These are phyloP conservation scores for Erethizon dorsatum DNA, from an alignment of 2,797 vertebrate species.

Conservation along the genomic window DNA sequence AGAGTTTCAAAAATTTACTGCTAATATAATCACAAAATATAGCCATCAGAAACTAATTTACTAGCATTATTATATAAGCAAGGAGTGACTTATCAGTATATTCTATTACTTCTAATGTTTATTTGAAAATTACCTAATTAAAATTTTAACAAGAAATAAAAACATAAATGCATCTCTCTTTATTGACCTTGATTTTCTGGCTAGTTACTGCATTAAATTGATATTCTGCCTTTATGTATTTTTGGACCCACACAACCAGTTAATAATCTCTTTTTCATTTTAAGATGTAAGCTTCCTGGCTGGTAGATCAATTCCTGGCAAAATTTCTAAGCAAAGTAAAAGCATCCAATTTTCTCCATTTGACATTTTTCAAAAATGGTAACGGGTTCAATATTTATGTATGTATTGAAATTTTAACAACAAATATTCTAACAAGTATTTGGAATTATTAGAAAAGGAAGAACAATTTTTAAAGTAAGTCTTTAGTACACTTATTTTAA, in stretches of 20 bases:
- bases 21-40: not conserved
- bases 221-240: conserved; percentile 52
- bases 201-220: conserved; percentile 66
- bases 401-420: not conserved
- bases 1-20: conserved; percentile 26
- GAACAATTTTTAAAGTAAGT: not conserved
- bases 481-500: conserved; percentile 3
- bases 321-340: conserved; percentile 51
- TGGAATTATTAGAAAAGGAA: not conserved
- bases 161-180: conserved; percentile 49
- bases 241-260: conserved; percentile 19
- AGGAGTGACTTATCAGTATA: not conserved
- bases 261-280: conserved; percentile 55
- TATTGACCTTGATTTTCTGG: conserved; percentile 69
- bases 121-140: conserved; percentile 72
- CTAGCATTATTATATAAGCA: conserved; percentile 10
- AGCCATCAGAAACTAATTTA: not conserved
- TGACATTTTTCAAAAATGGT: conserved; percentile 2
- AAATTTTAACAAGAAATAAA: conserved; percentile 72
- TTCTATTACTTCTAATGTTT: conserved; percentile 59
- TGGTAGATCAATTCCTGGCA: conserved; percentile 66
- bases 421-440: not conserved
- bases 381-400: conserved; percentile 44
- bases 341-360: conserved; percentile 72
- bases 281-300: conserved; percentile 5